These are phyloP conservation scores for Ophion slaviceki DNA, from an alignment of 2,888 invertebrate species.

Conservation along the genomic window DNA sequence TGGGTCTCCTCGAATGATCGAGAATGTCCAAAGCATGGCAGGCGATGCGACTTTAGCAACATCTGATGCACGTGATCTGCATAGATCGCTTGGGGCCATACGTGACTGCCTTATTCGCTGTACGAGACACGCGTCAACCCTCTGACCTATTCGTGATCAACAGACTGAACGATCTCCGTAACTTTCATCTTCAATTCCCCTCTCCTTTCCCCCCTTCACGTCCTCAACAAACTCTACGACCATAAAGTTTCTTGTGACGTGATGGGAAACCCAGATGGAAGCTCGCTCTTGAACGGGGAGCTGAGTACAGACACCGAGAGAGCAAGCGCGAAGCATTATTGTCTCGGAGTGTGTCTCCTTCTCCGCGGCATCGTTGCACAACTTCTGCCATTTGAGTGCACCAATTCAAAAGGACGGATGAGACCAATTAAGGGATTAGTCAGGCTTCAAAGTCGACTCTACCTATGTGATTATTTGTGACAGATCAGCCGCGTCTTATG, in stretches of 20 bases:
- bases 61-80: conserved; percentile 57
- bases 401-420: not conserved
- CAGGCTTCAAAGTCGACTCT: not conserved
- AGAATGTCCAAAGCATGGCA: conserved; percentile 5
- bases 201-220: not conserved
- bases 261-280: conserved; percentile 52
- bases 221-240: conserved; percentile 35
- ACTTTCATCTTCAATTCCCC: conserved; percentile 17
- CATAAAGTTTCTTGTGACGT: conserved; percentile 55
- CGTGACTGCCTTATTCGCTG: conserved; percentile 45
- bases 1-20: not conserved
- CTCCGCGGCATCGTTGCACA: not conserved
- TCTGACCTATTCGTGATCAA: conserved; percentile 29
- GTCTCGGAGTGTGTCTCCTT: conserved; percentile 5
- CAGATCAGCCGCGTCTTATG: not conserved
- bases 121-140: conserved; percentile 15
- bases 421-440: not conserved
- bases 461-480: not conserved
- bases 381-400: not conserved
- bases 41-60: conserved; percentile 16
- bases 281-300: not conserved
- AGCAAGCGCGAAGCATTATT: not conserved
- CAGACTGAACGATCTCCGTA: conserved; percentile 32
- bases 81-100: conserved; percentile 35
- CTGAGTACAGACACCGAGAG: not conserved